These are phyloP conservation scores for Callopanchax toddi DNA, from an alignment of 2,113 vertebrate genomes.

Conservation along the genomic window DNA sequence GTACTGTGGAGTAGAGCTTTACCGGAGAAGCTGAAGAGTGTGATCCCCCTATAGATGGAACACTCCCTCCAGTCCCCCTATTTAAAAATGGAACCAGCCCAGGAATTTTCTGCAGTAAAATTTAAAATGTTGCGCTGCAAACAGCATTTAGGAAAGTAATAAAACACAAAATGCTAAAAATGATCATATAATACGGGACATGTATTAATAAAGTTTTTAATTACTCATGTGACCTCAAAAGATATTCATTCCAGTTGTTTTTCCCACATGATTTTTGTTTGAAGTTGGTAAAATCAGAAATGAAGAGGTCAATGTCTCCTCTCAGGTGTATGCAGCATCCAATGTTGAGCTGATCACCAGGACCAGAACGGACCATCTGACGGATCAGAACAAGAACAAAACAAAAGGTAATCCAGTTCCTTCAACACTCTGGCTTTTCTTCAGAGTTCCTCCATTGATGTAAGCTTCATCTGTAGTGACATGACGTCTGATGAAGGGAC, in stretches of 20 bases:
- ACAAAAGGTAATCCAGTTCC: conserved; percentile 84
- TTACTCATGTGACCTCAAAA: no score
- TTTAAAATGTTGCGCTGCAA: neutral
- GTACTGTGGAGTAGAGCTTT: no score
- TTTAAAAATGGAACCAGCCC: no score
- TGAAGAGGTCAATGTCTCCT: neutral
- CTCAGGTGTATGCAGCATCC: conserved; percentile 94
- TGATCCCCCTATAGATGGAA: no score
- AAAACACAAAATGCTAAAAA: neutral
- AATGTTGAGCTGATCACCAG: conserved; percentile 97
- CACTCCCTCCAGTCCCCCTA: no score
- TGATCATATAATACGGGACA: no score
- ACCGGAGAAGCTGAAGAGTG: no score
- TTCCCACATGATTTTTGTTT: neutral
- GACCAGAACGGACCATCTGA: conserved; percentile 94
- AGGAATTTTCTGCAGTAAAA: neutral
- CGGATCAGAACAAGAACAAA: conserved; percentile 95
- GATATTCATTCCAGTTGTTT: neutral
- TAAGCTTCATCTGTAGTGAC: conserved; percentile 8
- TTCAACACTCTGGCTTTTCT: neutral
- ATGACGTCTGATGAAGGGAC: conserved; percentile 3
- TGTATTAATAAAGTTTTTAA: no score
- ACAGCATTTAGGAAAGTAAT: neutral
- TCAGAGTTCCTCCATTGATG: conserved; percentile 2
- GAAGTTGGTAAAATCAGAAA: neutral